Evolutionary conservation across 2,797 vertebrate species (phyloP).

Genomic region (Meda fulgida): DNA sequence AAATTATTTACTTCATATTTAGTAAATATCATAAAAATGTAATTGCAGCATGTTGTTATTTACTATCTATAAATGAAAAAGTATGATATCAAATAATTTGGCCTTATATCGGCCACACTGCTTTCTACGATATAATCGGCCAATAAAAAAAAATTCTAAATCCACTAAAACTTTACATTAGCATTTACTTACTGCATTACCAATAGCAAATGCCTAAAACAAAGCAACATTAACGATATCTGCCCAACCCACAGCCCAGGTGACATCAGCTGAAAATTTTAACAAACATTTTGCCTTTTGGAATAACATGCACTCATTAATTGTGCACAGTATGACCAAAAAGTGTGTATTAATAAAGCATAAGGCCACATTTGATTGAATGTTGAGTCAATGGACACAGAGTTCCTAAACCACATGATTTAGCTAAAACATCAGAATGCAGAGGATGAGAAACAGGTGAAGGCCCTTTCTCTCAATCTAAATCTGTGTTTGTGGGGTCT

Average conservation of each 20-base stretch:
- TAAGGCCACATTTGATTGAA: neutral
- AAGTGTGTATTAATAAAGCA: neutral
- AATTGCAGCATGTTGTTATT: neutral
- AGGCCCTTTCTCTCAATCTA: slow-evolving; percentile 18
- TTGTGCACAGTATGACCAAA: neutral
- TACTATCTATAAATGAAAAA: neutral
- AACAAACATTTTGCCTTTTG: neutral
- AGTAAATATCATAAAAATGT: neutral
- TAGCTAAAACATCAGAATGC: neutral
- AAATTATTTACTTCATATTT: neutral
- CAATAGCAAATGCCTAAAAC: neutral
- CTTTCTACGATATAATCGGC: neutral
- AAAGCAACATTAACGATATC: neutral
- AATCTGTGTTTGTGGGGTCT: slow-evolving; percentile 39
- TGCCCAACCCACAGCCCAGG: neutral
- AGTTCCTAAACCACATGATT: neutral
- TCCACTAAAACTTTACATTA: neutral
- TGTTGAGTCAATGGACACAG: neutral
- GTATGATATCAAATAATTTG: neutral
- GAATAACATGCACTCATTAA: neutral
- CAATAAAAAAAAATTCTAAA: neutral
- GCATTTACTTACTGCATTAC: neutral
- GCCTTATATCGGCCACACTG: neutral
- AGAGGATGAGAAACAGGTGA: slow-evolving; percentile 11
- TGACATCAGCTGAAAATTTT: neutral